Base-by-base conservation (phyloP, 2,113 vertebrate species). In the Camelus dromedarius region DNA sequence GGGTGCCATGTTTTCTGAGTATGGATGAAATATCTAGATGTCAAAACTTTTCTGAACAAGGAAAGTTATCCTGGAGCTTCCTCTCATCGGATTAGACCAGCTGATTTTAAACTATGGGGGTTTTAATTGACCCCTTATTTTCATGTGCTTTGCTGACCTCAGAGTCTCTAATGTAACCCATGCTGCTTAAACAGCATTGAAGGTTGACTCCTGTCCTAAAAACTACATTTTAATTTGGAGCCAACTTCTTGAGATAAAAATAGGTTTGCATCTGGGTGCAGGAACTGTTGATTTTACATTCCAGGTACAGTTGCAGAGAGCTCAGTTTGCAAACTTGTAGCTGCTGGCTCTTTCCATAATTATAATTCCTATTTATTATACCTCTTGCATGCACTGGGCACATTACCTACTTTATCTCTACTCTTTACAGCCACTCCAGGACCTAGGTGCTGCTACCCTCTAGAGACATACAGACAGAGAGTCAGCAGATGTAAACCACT, bases 201-300 rank as follows among this genome's bases (percentile, higher is more conserved):
- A 95, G 84, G 79, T 24, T 54, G 66, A 96, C 11, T 75, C n/a
- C 26, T 93, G 11, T 32, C 64, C n/a, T 92, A 8, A 91, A 96
- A 62, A 6, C 10, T 38, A 70, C 14, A 20, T 91, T 73, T 64
- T 92, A 50, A 77, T 77, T 79, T 77, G 30, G 16, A 89, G 38
- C 12, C 70, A 95, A 19, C 52, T 26, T 95, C 56, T 87, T 75
- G 56, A 80, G 91, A 72, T 84, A 73, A 89, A 91, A 95, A 93
- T 72, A 46, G 35, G 13, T 67, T 96, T 88, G 54, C 84, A 54
- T 35, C 5, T 52, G 19, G 32, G 6, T 30, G 30, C 42, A 89
- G 5, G 32, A 35, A 67, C 56, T 92, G 58, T 81, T 75, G 56
- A 75, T 93, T 89, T 92, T 90, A 70, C 67, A 75, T 90, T 96